Conservation (phyloP, 1,140 invertebrate species). For the Drosophila subpulchrella region DNA sequence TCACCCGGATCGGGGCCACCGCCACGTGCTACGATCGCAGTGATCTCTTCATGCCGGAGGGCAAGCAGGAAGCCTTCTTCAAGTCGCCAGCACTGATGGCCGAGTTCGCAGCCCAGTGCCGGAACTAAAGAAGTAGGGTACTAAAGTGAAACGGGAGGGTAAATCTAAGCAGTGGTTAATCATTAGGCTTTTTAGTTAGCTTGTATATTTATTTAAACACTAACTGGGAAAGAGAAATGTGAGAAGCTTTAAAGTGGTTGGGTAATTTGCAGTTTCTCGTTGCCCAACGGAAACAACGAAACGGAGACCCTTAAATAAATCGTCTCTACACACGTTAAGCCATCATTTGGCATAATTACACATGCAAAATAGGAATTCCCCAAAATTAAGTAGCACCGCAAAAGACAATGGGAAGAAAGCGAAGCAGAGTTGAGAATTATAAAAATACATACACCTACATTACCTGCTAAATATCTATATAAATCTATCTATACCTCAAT, state of each 20-base stretch:
- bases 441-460: conserved; percentile 45
- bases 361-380: conserved; percentile 42
- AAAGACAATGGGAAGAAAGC: conserved; percentile 54
- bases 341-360: conserved; percentile 49
- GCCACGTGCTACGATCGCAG: conserved; percentile 97
- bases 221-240: conserved; percentile 36
- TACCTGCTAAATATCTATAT: conserved; percentile 26
- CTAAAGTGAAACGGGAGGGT: conserved; percentile 42
- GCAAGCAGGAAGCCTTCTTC: conserved; percentile 73
- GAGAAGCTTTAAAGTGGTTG: conserved; percentile 20
- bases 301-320: conserved; percentile 33
- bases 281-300: conserved; percentile 33
- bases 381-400: conserved; percentile 42
- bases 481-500: conserved; percentile 36
- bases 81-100: conserved; percentile 68
- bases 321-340: conserved; percentile 22
- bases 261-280: conserved; percentile 33
- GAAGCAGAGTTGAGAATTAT: conserved; percentile 18
- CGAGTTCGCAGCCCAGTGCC: conserved; percentile 75
- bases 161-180: conserved; percentile 33
- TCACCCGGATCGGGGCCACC: conserved; percentile 94
- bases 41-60: conserved; percentile 85
- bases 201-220: conserved; percentile 51
- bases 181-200: conserved; percentile 29
- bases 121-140: conserved; percentile 36